Base-by-base conservation (phyloP, 2,888 invertebrate species). In the Apamea sordens region DNA sequence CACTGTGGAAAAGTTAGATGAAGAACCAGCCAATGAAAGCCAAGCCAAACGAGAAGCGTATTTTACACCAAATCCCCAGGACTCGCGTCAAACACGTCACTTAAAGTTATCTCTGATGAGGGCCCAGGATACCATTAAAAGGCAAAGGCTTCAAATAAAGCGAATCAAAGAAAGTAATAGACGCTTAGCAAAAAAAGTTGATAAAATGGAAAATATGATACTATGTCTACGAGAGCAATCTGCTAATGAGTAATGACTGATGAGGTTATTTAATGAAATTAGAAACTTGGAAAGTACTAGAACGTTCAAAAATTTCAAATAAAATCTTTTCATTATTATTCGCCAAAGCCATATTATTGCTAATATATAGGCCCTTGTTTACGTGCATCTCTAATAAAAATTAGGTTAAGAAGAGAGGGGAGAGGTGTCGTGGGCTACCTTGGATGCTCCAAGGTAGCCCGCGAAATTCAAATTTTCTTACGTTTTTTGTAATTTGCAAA, bases 111-210 rank as follows among this genome's bases (percentile, higher is more conserved):
- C 69, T 28, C 28, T 70, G 21, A 41, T 53, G 41, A 28, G 3
- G 28, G 74, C 70, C 41, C 70, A 69, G 8, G 50, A 70, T 21
- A 74, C 70, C 21, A 69, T 74, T 69, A 53, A 6, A 53, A 28
- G 10, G 8, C 69, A 74, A 69, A 74, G 10, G 21, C 50, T 69
- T 53, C 50, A 74, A 41, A 70, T 69, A 41, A 74, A 69, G 53
- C 74, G 53, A 28, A 53, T 69, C 50, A 74, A 41, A 74, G 74
- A 74, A 69, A 41, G 21, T 8, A 69, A 70, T 69, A 69, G 70
- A 28, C 69, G 74, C 15, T 53, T 74, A 41, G 24, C 53, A 69
- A 36, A 53, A 18, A 74, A 74, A 41, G 21, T 74, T 4, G 13
- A 10, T 41, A 53, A 69, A 36, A 36, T 36, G 36, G 36, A 36